Percentiles rank a stretch among this genome's conserved stretches.
These are phyloP conservation scores for Hemiprocne comata DNA, from an alignment of 2,113 vertebrate species.

Conservation along the genomic window DNA sequence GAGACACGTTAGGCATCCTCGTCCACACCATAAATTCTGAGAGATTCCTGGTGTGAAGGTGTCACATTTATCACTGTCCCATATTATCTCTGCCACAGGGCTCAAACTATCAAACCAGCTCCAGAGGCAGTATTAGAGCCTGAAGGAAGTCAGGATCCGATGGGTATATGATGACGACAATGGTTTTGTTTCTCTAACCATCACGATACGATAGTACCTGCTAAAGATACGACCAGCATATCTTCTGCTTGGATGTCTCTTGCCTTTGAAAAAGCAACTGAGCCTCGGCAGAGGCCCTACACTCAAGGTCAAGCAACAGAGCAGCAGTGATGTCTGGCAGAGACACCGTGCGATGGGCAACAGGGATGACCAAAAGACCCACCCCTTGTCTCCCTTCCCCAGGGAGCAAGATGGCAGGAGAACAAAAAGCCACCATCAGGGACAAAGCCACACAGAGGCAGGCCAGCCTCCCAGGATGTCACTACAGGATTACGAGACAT, in stretches of 20 bases:
- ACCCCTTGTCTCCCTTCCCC: neutral
- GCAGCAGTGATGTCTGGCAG: neutral
- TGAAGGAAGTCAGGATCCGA: neutral
- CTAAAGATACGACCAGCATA: fast-evolving
- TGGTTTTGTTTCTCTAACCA: neutral
- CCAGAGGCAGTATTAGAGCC: neutral
- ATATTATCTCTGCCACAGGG: neutral
- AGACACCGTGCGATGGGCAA: fast-evolving
- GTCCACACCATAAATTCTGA: neutral
- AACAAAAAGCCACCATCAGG: neutral
- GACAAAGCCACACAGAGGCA: neutral
- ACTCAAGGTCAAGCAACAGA: neutral
- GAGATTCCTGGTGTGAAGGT: neutral
- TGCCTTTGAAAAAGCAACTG: neutral
- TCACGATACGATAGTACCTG: fast-evolving
- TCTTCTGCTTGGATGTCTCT: neutral
- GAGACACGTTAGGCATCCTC: neutral
- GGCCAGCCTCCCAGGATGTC: neutral
- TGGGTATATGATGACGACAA: fast-evolving
- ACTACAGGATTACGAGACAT: neutral
- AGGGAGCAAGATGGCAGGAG: neutral
- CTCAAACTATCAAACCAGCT: neutral
- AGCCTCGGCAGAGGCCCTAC: neutral
- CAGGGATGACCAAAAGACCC: neutral
- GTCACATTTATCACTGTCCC: neutral